These are phyloP conservation scores for Drosophila seguyi DNA, from an alignment of 1,140 invertebrate genomes.

Conservation along the genomic window DNA sequence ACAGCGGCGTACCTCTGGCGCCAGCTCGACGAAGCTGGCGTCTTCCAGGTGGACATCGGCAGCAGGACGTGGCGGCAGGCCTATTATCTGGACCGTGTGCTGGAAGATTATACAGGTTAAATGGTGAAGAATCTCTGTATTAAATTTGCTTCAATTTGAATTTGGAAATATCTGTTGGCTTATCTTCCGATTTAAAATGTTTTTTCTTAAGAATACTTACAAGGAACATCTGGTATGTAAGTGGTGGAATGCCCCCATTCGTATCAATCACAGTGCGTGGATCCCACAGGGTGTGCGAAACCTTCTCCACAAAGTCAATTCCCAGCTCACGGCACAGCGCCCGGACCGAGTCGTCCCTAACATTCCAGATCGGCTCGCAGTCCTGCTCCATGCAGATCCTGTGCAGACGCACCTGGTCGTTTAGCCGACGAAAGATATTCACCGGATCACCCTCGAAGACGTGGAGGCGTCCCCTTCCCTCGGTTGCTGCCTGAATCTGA, in stretches of 20 bases:
- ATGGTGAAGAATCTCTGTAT: too few species aligned
- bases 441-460: conserved; percentile 89
- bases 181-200: neutral
- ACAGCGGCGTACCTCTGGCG: conserved; percentile 84
- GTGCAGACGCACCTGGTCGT: conserved; percentile 87
- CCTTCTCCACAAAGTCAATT: conserved; percentile 87
- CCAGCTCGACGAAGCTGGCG: conserved; percentile 86
- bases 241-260: conserved; percentile 90
- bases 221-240: conserved; percentile 91
- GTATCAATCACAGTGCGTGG: conserved; percentile 88
- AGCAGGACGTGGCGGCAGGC: conserved; percentile 87
- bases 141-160: too few species aligned
- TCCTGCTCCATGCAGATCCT: conserved; percentile 90
- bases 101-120: conserved; percentile 41
- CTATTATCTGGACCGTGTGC: conserved; percentile 88
- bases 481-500: conserved; percentile 86
- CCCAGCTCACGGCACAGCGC: conserved; percentile 86
- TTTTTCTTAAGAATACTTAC: conserved; percentile 81
- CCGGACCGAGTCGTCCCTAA: conserved; percentile 88
- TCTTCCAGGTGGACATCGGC: conserved; percentile 86
- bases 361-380: conserved; percentile 90
- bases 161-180: too few species aligned
- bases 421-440: conserved; percentile 87
- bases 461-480: conserved; percentile 87
- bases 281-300: conserved; percentile 91